phyloP scores from a whole-genome alignment of 2,113 vertebrate species.

The Melanotaenia duboulayi region DNA sequence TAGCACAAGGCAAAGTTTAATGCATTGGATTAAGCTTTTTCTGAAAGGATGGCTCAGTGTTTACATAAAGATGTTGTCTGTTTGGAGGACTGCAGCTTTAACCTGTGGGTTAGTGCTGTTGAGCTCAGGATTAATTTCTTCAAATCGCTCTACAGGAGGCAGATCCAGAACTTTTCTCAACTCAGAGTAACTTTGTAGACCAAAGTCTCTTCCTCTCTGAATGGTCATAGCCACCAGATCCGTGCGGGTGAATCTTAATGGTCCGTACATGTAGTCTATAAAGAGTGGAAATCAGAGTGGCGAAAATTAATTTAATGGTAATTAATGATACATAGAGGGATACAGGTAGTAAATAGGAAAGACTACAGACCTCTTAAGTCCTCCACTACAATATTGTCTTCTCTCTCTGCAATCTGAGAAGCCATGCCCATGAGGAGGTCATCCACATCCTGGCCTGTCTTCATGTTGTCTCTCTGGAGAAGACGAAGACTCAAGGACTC shows the following conservation, averaged over 20 bases:
- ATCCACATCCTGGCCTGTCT: slow-evolving; percentile 79
- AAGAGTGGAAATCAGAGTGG: background rate
- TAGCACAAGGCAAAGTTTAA: slow-evolving; percentile 13
- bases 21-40: background rate
- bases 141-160: slow-evolving; percentile 79
- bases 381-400: slow-evolving; percentile 91
- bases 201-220: slow-evolving; percentile 91
- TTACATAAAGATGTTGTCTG: background rate
- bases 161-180: slow-evolving; percentile 81
- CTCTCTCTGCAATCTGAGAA: slow-evolving; percentile 91
- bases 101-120: slow-evolving; percentile 75
- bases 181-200: slow-evolving; percentile 87
- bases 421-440: slow-evolving; percentile 93
- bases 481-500: background rate
- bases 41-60: background rate
- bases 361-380: slow-evolving; percentile 89
- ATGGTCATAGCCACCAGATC: slow-evolving; percentile 89
- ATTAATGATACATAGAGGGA: background rate
- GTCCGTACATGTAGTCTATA: slow-evolving; percentile 95
- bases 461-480: slow-evolving; percentile 79
- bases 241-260: slow-evolving; percentile 86
- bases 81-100: background rate
- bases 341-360: background rate
- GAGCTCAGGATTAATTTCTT: slow-evolving; percentile 78
- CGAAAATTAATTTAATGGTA: background rate